These are phyloP conservation scores for Pogonomyrmex californicus DNA, from an alignment of 1,140 invertebrate genomes.

Conservation along the genomic window DNA sequence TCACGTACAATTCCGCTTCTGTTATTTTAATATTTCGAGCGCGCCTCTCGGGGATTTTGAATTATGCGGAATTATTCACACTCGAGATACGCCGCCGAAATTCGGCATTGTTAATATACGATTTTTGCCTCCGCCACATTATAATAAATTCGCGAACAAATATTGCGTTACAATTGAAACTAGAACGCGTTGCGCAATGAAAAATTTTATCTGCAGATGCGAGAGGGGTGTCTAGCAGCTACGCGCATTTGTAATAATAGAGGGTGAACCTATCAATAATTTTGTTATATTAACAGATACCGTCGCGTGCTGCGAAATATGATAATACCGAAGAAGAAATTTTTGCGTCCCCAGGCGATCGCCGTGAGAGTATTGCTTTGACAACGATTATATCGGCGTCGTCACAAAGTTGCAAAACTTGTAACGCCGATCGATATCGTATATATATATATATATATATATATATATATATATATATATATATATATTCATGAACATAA, in stretches of 20 bases:
- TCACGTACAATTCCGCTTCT: constrained; percentile 33
- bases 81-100: constrained; percentile 16
- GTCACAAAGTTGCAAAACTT: constrained; percentile 30
- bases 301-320: background rate
- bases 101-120: constrained; percentile 30
- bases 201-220: background rate
- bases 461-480: no score
- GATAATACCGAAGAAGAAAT: constrained; percentile 11
- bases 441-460: no score
- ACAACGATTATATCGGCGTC: constrained; percentile 14
- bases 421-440: background rate
- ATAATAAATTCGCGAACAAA: constrained; percentile 43
- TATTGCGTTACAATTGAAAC: constrained; percentile 3
- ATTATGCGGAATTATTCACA: constrained; percentile 58
- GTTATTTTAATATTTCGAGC: constrained; percentile 31
- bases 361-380: background rate
- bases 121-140: constrained; percentile 26
- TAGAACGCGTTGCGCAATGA: background rate
- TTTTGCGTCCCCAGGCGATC: constrained; percentile 16
- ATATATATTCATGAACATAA: no score
- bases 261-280: background rate
- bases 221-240: background rate
- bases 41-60: constrained; percentile 32
- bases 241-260: background rate
- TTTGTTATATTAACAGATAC: background rate